Evolutionary conservation across 2,888 invertebrate species (phyloP).

Genomic region (Habrosyne pyritoides): DNA sequence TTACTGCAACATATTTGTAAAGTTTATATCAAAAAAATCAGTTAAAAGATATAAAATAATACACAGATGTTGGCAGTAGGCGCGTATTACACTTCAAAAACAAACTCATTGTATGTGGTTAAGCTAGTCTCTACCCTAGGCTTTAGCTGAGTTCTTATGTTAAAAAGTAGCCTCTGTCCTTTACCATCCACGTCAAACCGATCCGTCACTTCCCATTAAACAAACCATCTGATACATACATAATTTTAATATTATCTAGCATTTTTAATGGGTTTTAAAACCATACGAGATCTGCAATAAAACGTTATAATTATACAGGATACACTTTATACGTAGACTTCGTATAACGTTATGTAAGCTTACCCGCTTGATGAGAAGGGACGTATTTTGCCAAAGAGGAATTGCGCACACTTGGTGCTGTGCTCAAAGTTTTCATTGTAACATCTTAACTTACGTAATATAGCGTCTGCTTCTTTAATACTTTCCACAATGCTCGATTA

Average conservation of each 20-base stretch:
- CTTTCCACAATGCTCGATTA: constrained; percentile 81
- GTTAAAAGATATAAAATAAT: no score
- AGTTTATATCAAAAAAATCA: no score
- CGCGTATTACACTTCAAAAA: no score
- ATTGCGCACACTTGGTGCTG: constrained; percentile 75
- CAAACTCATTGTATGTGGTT: no score
- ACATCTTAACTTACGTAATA: constrained; percentile 82
- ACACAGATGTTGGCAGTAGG: no score
- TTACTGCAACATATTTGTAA: no score
- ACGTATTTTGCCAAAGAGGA: constrained; percentile 67
- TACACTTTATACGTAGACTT: constrained; percentile 12
- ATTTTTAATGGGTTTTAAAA: background rate
- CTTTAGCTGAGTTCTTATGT: no score
- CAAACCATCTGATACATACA: no score
- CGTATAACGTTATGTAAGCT: constrained; percentile 54
- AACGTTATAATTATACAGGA: background rate
- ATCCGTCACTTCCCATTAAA: no score
- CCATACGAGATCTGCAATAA: background rate
- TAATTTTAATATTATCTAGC: background rate
- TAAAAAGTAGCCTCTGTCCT: no score
- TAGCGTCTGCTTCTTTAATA: constrained; percentile 80
- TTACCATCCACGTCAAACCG: no score
- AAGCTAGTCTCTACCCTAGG: no score
- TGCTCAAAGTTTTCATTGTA: constrained; percentile 79
- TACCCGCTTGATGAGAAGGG: constrained; percentile 57